phyloP scores from a whole-genome alignment of 2,797 vertebrate genomes.

The Gymnoscopelus microlampas region DNA sequence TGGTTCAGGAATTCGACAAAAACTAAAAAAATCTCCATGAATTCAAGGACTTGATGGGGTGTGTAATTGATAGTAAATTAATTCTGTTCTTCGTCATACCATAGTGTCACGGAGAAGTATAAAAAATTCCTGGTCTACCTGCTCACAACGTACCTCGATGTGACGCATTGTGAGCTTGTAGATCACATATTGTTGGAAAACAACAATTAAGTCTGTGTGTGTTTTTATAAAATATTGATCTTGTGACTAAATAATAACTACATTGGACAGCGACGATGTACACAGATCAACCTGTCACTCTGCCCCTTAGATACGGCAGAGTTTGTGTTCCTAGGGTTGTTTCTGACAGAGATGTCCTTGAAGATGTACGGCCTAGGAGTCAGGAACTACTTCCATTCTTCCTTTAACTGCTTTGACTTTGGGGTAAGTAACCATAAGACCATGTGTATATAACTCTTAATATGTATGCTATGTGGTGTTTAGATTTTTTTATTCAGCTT shows the following conservation, averaged over 20 bases:
- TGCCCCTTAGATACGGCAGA: constrained; percentile 79
- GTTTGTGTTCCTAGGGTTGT: constrained; percentile 96
- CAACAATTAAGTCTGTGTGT: too few species aligned
- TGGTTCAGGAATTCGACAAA: too few species aligned
- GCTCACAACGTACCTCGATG: background rate
- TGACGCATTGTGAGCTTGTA: too few species aligned
- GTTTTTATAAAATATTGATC: too few species aligned
- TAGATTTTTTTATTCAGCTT: background rate
- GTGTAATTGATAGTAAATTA: background rate
- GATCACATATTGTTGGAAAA: too few species aligned
- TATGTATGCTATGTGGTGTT: background rate
- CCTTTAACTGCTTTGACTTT: constrained; percentile 99
- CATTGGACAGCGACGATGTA: too few species aligned
- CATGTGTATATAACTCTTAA: background rate
- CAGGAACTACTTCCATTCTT: constrained; percentile 97
- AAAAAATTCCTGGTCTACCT: background rate
- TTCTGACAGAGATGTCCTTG: constrained; percentile 95
- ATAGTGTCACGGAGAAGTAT: background rate
- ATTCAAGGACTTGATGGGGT: too few species aligned
- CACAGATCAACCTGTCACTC: background rate
- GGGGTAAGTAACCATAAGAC: constrained; percentile 83
- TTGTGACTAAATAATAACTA: too few species aligned
- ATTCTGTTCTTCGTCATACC: background rate
- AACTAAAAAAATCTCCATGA: too few species aligned
- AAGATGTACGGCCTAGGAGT: constrained; percentile 98